phyloP scores from a whole-genome alignment of 2,113 vertebrate species.

The Triplophysa siluroides region DNA sequence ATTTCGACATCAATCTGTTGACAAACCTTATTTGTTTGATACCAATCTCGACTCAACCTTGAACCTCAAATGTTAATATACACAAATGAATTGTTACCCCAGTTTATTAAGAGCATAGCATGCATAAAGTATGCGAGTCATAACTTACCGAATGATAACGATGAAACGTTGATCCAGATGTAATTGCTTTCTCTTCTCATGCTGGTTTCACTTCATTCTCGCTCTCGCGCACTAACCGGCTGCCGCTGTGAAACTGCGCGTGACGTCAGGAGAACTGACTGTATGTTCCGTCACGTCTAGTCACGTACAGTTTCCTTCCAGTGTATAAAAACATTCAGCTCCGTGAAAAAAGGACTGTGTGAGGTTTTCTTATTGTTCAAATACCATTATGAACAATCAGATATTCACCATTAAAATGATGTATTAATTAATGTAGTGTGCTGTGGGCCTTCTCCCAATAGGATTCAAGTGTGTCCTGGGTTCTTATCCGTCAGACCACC shows the following conservation, averaged over 20 bases:
- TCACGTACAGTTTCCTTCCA: conserved; percentile 2
- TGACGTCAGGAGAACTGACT: conserved; percentile 15
- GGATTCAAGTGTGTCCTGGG: too few relatives aligned
- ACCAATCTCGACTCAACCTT: conserved; percentile 1
- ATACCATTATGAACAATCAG: too few relatives aligned
- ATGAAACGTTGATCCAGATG: not conserved
- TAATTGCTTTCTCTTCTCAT: not conserved
- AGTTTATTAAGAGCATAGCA: not conserved
- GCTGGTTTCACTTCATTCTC: not conserved
- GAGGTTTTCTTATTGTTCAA: not conserved
- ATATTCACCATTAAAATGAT: too few relatives aligned
- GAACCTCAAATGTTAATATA: not conserved
- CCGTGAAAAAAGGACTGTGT: not conserved
- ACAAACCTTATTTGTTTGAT: not conserved
- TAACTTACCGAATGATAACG: conserved; percentile 15
- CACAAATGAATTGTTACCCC: not conserved
- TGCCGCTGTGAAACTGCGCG: not conserved
- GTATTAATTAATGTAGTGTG: too few relatives aligned
- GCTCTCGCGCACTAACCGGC: not conserved
- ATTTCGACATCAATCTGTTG: not conserved
- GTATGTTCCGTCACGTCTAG: conserved; percentile 30
- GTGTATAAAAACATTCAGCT: conserved; percentile 15
- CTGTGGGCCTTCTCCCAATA: too few relatives aligned
- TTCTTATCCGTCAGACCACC: too few relatives aligned
- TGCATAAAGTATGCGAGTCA: too few relatives aligned